A percentile compares a stretch with the other conserved stretches of the same genome.
phyloP scores from a whole-genome alignment of 1,140 invertebrate genomes.

The Camponotus pennsylvanicus region DNA sequence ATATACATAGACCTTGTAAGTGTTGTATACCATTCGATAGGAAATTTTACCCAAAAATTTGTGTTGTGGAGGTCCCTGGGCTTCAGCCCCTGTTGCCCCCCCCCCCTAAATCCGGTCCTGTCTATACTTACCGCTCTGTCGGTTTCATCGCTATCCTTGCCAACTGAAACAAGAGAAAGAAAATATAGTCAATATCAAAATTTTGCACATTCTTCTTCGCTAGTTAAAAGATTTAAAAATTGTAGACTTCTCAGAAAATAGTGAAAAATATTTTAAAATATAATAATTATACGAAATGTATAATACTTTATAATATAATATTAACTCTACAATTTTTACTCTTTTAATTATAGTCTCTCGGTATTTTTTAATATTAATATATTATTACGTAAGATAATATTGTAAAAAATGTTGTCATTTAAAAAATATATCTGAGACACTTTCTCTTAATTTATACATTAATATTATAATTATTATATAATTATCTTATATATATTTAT shows the following conservation, averaged over 20 bases:
- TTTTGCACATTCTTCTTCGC: background rate
- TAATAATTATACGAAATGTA: background rate
- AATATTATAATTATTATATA: background rate
- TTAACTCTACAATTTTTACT: background rate
- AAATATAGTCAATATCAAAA: background rate
- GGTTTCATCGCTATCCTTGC: slow-evolving; percentile 80
- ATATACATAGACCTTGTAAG: too few species aligned
- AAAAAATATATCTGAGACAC: background rate
- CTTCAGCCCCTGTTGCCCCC: too few species aligned
- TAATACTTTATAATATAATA: too few species aligned
- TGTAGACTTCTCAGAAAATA: background rate
- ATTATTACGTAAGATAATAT: too few species aligned
- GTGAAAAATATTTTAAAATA: background rate
- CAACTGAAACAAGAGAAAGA: slow-evolving; percentile 78
- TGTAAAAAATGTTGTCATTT: too few species aligned
- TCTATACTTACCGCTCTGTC: slow-evolving; percentile 81
- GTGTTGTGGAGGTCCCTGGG: too few species aligned
- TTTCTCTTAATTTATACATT: too few species aligned
- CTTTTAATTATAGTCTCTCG: too few species aligned
- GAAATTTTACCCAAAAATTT: too few species aligned
- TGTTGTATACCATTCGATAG: too few species aligned
- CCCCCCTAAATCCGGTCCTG: too few species aligned
- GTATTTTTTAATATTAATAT: too few species aligned
- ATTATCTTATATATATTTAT: background rate
- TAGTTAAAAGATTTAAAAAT: background rate